Percentiles rank a stretch among this genome's conserved stretches.
These are phyloP conservation scores for Drosophila paulistorum DNA, from an alignment of 1,140 invertebrate species.

Conservation along the genomic window DNA sequence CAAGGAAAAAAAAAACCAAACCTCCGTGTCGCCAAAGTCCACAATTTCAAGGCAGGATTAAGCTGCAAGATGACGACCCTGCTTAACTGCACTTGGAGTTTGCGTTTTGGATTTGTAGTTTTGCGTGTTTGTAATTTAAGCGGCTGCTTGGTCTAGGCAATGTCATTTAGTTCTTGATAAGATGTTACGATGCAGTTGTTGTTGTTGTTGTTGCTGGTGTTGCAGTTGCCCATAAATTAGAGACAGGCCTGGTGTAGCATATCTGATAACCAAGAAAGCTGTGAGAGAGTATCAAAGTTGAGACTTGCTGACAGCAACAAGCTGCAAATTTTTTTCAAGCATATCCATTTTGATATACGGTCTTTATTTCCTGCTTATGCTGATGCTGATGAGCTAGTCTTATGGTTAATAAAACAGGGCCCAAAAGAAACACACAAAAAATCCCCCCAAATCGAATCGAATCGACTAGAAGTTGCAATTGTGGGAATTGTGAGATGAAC, in stretches of 20 bases:
- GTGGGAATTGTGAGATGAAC: conserved; percentile 41
- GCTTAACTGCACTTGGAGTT: conserved; percentile 54
- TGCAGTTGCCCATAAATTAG: conserved; percentile 70
- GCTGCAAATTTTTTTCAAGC: conserved; percentile 60
- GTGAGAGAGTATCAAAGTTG: conserved; percentile 36
- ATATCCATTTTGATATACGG: conserved; percentile 68
- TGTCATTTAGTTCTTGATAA: conserved; percentile 78
- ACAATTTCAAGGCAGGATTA: conserved; percentile 43
- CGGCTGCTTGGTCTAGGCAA: conserved; percentile 50
- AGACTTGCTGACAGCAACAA: conserved; percentile 59
- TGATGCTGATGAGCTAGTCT: conserved; percentile 57
- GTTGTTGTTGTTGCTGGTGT: conserved; percentile 19
- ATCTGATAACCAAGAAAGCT: conserved; percentile 68
- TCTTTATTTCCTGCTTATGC: conserved; percentile 73
- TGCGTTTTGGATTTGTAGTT: conserved; percentile 23
- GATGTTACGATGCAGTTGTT: conserved; percentile 51
- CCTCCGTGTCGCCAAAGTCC: conserved; percentile 68
- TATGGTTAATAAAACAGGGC: conserved; percentile 41
- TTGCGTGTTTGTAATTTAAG: conserved; percentile 76
- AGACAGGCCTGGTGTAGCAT: conserved; percentile 59
- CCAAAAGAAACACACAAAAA: background rate
- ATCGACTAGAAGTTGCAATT: conserved; percentile 35
- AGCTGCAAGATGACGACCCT: conserved; percentile 30
- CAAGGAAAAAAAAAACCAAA: conserved; percentile 37
- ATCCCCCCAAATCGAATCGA: background rate